Evolutionary conservation across 2,797 vertebrate genomes (phyloP).

Genomic region (Muscicapa comitata): DNA sequence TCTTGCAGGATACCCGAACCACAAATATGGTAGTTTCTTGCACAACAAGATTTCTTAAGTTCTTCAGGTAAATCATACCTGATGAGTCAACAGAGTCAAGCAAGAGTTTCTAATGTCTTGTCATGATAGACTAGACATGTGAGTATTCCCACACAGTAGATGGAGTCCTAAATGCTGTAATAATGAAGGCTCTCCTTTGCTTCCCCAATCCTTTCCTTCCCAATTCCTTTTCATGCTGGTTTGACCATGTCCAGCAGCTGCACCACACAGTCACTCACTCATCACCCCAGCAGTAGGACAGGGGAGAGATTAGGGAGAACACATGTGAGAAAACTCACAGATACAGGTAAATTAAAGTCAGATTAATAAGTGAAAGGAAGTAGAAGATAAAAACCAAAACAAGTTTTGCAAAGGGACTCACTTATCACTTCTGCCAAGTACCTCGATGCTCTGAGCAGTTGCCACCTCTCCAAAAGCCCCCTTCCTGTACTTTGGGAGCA

Average conservation of each 20-base stretch:
- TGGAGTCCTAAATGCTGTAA: background rate
- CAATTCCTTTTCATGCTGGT: background rate
- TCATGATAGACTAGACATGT: background rate
- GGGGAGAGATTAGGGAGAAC: background rate
- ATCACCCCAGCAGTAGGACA: background rate
- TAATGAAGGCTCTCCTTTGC: background rate
- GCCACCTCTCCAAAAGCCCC: background rate
- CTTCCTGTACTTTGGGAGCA: background rate
- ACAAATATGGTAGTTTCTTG: background rate
- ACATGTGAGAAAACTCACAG: background rate
- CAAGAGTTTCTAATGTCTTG: background rate
- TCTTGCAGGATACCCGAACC: background rate
- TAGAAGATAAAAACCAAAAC: background rate
- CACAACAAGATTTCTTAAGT: background rate
- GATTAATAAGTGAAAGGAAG: background rate
- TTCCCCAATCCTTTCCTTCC: background rate
- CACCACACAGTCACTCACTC: background rate
- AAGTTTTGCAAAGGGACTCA: background rate
- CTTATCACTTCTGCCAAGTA: background rate
- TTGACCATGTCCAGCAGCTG: background rate
- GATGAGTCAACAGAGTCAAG: background rate
- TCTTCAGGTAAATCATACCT: background rate
- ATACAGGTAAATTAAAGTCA: background rate
- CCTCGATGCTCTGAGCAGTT: rapidly evolving
- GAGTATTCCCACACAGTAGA: background rate